phyloP scores from a whole-genome alignment of 2,113 vertebrate species.

The Mormoops blainvillei region DNA sequence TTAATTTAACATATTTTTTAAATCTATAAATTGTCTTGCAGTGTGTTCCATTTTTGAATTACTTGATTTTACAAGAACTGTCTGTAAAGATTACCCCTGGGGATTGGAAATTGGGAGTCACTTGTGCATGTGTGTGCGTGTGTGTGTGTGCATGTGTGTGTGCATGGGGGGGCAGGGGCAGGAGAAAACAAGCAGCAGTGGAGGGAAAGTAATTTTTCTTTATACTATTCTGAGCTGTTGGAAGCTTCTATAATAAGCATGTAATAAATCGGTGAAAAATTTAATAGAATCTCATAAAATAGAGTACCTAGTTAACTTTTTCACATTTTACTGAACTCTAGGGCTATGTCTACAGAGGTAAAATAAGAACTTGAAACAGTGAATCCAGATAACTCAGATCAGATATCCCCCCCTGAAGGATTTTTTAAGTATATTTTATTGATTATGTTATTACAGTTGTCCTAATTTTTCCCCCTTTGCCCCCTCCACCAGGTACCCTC shows the following conservation, averaged over 20 bases:
- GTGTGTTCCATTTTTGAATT: constrained; percentile 44
- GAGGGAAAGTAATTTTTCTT: background rate
- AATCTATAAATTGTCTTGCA: constrained; percentile 13
- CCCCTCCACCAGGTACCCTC: no score
- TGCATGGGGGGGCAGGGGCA: background rate
- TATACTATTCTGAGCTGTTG: background rate
- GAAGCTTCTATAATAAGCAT: background rate
- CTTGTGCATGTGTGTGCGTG: background rate
- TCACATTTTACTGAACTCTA: constrained; percentile 30
- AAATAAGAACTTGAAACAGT: background rate
- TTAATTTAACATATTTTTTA: constrained; percentile 8
- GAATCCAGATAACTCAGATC: background rate
- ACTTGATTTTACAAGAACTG: constrained; percentile 38
- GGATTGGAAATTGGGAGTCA: background rate
- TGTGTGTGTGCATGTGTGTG: background rate
- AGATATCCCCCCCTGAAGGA: background rate
- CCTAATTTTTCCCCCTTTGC: no score
- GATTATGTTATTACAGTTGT: no score
- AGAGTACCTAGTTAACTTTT: constrained; percentile 10
- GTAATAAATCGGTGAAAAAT: constrained; percentile 15
- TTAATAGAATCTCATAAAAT: constrained; percentile 14
- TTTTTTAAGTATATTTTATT: no score
- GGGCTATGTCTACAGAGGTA: background rate
- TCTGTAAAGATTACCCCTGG: constrained; percentile 6
- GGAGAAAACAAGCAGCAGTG: background rate